Base-by-base conservation (phyloP, 2,888 invertebrate genomes). In the Chelonus formosanus region DNA sequence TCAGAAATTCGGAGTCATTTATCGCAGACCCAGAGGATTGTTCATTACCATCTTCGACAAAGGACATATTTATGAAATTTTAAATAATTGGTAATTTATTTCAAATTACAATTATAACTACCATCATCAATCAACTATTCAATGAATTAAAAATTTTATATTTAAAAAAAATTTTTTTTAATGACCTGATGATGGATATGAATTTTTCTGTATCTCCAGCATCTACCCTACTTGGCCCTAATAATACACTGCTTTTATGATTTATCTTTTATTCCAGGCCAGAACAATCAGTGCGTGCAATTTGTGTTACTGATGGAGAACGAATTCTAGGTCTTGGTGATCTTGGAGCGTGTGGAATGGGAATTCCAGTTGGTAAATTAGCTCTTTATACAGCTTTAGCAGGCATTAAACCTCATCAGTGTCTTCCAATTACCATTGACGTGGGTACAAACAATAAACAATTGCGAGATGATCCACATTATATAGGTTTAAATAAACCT, bases 321-420 rank as follows among this genome's bases (percentile, higher is more conserved):
- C 89, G 98, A 62, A 98, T 99, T 81, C 88, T 99, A 73, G 98
- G 98, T 73, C 88, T 98, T 48, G 98, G 98, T 4, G 98, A 98
- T 84, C 88, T 98, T 58, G 98, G 98, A 0, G 96, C 96, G 1
- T 94, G 94, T 78, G 98, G 98, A 34, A 97, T 97, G 97, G 98
- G 98, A 67, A 98, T 99, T 76, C 98, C 98, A 0, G 96, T 98
- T 6, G 98, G 98, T 32, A 98, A 98, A 85, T 87, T 99, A 70
- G 91, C 98, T 0, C 87, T 98, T 47, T 98, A 98, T 85, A 98
- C 98, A 0, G 98, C 97, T 0, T 86, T 98, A 71, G 98, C 97
- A 32, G 98, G 97, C n/a, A 96, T 98, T 74, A 93, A 95, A 78
- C 98, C 98, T 0, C 92, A 95, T 80, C 94, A 96, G 82, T 97